These are phyloP conservation scores for Pseudoips prasinana DNA, from an alignment of 2,888 invertebrate species.

Conservation along the genomic window DNA sequence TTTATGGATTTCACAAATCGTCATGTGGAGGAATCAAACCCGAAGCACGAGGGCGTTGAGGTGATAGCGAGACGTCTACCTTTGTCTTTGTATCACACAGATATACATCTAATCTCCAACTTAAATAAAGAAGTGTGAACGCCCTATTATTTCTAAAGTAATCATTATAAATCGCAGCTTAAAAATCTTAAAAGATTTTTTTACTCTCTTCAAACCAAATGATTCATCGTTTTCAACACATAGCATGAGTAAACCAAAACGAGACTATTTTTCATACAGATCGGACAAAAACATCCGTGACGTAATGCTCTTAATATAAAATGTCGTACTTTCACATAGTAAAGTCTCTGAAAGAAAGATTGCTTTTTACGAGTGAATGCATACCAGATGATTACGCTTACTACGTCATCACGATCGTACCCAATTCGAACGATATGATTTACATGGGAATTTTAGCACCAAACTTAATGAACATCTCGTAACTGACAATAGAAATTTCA, in stretches of 20 bases:
- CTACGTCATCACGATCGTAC: constrained; percentile 49
- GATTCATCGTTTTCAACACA: constrained; percentile 28
- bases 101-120: no score
- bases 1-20: no score
- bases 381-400: constrained; percentile 59
- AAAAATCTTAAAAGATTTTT: background rate
- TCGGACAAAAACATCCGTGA: constrained; percentile 36
- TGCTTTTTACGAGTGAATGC: constrained; percentile 47
- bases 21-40: no score
- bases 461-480: constrained; percentile 7
- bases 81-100: no score
- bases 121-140: no score
- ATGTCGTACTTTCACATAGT: constrained; percentile 47
- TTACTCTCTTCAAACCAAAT: constrained; percentile 7
- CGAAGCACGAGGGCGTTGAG: no score
- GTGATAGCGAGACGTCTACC: no score
- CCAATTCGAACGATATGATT: constrained; percentile 45
- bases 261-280: constrained; percentile 36
- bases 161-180: no score
- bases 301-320: constrained; percentile 45
- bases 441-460: constrained; percentile 48
- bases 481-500: constrained; percentile 11
- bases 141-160: background rate
- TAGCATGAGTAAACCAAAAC: constrained; percentile 25
- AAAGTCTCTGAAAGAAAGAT: constrained; percentile 51